Evolutionary conservation across 2,888 invertebrate species (phyloP).

Genomic region (Drosophila barbarae): DNA sequence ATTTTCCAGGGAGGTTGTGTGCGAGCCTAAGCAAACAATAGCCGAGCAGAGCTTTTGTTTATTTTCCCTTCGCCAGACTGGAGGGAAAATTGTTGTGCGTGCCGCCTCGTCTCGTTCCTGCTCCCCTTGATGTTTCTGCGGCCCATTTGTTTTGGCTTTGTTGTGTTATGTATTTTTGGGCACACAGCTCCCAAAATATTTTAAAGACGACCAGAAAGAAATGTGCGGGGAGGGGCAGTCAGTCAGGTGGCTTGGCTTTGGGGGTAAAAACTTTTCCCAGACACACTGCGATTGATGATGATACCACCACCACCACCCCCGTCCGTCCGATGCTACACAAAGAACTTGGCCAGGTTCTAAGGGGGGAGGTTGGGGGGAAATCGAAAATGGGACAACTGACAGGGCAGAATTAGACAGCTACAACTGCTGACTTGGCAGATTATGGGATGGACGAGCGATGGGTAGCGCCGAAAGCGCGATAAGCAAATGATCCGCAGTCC

Average conservation of each 20-base stretch:
- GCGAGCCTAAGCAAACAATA: conserved; percentile 61
- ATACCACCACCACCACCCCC: background rate
- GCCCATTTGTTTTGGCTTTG: background rate
- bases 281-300: conserved; percentile 21
- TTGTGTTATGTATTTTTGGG: conserved; percentile 30
- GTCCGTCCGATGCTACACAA: conserved; percentile 5
- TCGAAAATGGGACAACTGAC: conserved; percentile 6
- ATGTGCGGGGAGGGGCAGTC: background rate
- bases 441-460: conserved; percentile 9
- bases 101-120: conserved; percentile 16
- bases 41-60: conserved; percentile 66
- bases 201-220: conserved; percentile 35
- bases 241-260: background rate
- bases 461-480: background rate
- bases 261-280: conserved; percentile 1
- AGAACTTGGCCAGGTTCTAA: background rate
- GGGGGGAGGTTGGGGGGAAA: background rate
- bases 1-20: conserved; percentile 36
- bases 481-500: background rate
- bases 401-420: background rate
- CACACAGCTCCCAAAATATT: conserved; percentile 34
- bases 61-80: conserved; percentile 26
- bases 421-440: conserved; percentile 30
- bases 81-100: conserved; percentile 13
- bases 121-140: conserved; percentile 6